These are phyloP conservation scores for Acleris laterana DNA, from an alignment of 2,888 invertebrate species.

Conservation along the genomic window DNA sequence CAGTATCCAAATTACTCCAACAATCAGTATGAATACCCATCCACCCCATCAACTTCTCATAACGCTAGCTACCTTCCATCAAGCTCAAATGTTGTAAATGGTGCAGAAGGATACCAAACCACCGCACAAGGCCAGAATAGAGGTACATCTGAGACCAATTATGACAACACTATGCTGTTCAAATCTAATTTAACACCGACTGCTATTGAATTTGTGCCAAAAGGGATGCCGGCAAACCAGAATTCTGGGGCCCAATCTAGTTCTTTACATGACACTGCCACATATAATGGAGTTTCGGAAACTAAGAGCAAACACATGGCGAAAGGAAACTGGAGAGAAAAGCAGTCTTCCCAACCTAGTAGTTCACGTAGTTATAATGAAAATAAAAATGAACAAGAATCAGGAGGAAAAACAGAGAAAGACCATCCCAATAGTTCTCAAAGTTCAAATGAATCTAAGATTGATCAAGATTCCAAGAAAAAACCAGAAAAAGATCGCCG, in stretches of 20 bases:
- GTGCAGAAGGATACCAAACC: slow-evolving; percentile 52
- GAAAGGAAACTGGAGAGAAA: slow-evolving; percentile 29
- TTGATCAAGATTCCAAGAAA: slow-evolving; percentile 54
- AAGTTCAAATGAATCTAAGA: slow-evolving; percentile 45
- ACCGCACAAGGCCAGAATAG: slow-evolving; percentile 56
- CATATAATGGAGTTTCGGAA: slow-evolving; percentile 45
- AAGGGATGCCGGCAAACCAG: slow-evolving; percentile 54
- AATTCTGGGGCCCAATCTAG: slow-evolving; percentile 51
- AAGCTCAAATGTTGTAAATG: slow-evolving; percentile 52
- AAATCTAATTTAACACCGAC: slow-evolving; percentile 83
- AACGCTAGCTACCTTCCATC: slow-evolving; percentile 54
- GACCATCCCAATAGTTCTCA: slow-evolving; percentile 18
- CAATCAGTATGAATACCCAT: slow-evolving; percentile 67
- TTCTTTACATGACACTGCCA: slow-evolving; percentile 50
- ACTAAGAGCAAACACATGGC: slow-evolving; percentile 39
- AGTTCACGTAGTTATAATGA: slow-evolving; percentile 43
- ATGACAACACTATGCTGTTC: slow-evolving; percentile 63
- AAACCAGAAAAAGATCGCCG: slow-evolving; percentile 47
- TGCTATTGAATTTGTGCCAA: slow-evolving; percentile 85
- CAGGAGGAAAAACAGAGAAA: slow-evolving; percentile 55
- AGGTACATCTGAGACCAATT: slow-evolving; percentile 47
- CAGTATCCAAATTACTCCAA: slow-evolving; percentile 66
- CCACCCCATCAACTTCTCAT: slow-evolving; percentile 60
- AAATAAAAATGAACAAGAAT: slow-evolving; percentile 50
- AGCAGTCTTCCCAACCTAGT: slow-evolving; percentile 22